These are phyloP conservation scores for Ellobius talpinus DNA, from an alignment of 2,113 vertebrate genomes.

Conservation along the genomic window DNA sequence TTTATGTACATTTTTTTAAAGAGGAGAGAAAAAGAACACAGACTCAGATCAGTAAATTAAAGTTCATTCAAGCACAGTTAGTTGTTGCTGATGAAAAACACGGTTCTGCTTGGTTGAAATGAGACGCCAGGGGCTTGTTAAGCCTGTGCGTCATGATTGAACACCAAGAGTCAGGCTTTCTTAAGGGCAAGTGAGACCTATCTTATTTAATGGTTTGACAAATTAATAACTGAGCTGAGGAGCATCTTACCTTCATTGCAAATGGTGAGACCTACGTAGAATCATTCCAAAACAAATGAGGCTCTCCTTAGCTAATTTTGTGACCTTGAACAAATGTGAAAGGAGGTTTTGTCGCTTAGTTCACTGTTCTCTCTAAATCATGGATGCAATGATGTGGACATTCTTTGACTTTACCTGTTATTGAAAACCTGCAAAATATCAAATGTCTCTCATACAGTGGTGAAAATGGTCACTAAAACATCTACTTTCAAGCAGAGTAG, in stretches of 20 bases:
- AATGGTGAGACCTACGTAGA: not conserved
- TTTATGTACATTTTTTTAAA: not conserved
- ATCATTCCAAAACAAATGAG: not conserved
- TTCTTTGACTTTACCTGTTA: not conserved
- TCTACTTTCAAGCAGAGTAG: not conserved
- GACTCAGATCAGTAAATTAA: conserved; percentile 63
- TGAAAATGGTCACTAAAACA: conserved; percentile 30
- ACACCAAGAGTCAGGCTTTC: not conserved
- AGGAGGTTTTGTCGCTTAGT: not conserved
- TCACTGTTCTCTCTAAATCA: not conserved
- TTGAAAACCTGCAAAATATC: conserved; percentile 10
- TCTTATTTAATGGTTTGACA: conserved; percentile 53
- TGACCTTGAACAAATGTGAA: not conserved
- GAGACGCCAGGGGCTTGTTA: conserved; percentile 48
- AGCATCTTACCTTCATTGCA: not conserved
- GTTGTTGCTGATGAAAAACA: conserved; percentile 49
- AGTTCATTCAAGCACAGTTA: conserved; percentile 63
- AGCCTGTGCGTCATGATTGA: not conserved
- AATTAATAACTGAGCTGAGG: conserved; percentile 51
- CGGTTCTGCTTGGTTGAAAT: conserved; percentile 32
- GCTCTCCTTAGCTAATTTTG: not conserved
- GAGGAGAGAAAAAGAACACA: not conserved
- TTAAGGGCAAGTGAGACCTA: conserved; percentile 8
- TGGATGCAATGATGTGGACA: not conserved
- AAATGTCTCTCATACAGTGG: not conserved